Evolutionary conservation across 2,113 vertebrate species (phyloP).

Genomic region (Emydocephalus ijimae): DNA sequence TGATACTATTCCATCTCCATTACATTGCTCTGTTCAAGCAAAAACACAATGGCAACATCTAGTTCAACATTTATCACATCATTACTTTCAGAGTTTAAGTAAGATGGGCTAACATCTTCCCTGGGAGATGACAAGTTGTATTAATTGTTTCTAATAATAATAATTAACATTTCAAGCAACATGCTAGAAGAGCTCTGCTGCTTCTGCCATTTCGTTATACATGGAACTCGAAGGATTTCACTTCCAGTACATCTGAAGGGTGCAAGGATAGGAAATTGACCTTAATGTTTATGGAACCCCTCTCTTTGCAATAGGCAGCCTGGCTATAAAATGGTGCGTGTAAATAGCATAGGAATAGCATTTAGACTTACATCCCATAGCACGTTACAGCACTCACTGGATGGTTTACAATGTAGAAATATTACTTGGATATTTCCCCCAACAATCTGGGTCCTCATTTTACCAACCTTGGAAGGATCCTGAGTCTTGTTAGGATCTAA

Average conservation of each 20-base stretch:
- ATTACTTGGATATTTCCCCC: neutral
- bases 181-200: neutral
- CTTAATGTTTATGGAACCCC: neutral
- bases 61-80: constrained; percentile 39
- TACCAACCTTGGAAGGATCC: neutral
- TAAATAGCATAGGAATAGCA: neutral
- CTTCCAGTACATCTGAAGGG: neutral
- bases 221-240: neutral
- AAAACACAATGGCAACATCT: constrained; percentile 28
- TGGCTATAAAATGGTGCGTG: neutral
- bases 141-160: constrained; percentile 12
- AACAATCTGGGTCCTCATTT: neutral
- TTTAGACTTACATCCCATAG: neutral
- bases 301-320: neutral
- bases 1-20: constrained; percentile 36
- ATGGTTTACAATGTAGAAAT: neutral
- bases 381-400: neutral
- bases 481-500: neutral
- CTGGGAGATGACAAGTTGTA: neutral
- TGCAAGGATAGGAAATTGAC: neutral
- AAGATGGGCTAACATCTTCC: constrained; percentile 19
- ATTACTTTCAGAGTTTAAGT: constrained; percentile 34
- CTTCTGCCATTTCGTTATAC: neutral
- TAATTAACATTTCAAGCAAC: neutral
- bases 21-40: constrained; percentile 35